phyloP scores from a whole-genome alignment of 2,797 vertebrate genomes.

The Gymnoscopelus microlampas region DNA sequence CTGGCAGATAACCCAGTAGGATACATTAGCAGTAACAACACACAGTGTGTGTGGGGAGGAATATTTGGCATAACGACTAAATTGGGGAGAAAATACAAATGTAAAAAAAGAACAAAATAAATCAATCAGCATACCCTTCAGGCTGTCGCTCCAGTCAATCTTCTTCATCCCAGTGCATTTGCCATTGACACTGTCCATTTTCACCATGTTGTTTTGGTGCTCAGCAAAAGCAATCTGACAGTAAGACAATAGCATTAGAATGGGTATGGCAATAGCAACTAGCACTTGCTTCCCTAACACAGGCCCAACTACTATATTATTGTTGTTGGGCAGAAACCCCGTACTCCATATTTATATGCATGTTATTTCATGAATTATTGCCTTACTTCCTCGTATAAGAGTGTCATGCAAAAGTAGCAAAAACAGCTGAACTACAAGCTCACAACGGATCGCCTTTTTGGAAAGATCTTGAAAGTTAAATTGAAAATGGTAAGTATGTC shows the following conservation, averaged over 20 bases:
- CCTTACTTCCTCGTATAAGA: too few relatives aligned
- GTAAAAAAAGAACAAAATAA: neutral
- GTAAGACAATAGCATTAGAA: neutral
- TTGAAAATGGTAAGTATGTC: too few relatives aligned
- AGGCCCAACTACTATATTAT: neutral
- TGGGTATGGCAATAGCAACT: neutral
- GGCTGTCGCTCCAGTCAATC: constrained; percentile 85
- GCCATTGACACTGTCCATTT: constrained; percentile 78
- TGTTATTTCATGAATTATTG: too few relatives aligned
- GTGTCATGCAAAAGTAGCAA: neutral
- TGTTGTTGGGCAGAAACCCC: neutral
- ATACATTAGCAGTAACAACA: too few relatives aligned
- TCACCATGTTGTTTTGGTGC: constrained; percentile 87
- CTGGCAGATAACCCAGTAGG: too few relatives aligned
- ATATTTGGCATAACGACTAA: too few relatives aligned
- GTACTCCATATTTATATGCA: too few relatives aligned
- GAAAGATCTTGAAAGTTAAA: too few relatives aligned
- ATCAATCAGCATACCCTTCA: constrained; percentile 78
- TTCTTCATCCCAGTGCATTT: constrained; percentile 82
- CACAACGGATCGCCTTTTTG: too few relatives aligned
- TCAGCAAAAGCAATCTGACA: constrained; percentile 89
- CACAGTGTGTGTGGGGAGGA: too few relatives aligned
- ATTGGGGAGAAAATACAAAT: too few relatives aligned
- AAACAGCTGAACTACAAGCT: too few relatives aligned
- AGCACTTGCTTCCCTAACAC: neutral